Evolutionary conservation across 2,797 vertebrate species (phyloP), one percentile per base, ranked within the genome.

Genomic region (Craterocephalus amniculus): DNA sequence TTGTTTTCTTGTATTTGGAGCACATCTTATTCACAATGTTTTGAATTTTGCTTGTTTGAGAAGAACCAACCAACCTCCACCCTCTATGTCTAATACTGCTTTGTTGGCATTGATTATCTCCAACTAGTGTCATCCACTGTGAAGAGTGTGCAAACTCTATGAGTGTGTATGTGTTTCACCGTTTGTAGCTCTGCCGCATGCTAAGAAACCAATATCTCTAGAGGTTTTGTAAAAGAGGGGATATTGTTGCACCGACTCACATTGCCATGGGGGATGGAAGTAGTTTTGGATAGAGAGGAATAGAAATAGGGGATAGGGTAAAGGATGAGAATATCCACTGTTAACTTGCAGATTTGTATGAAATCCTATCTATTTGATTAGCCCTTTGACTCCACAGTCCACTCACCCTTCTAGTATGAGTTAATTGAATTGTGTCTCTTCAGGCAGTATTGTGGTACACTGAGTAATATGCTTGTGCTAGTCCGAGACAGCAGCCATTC

Each of bases 101-200:
- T 77, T 80, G 74, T 83, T 85, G 75, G 81, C 85, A 92, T 91
- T 87, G 88, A 92, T 90, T 90, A 88, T 89, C 83, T 87, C 79
- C 69, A 67, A 81, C 78, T 83, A 38, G 61, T 66, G 78, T 66
- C 81, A 67, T 84, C 77, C 61, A 54, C 16, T 72, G 71, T 63
- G 75, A 57, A 80, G 72, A 69, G 63, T 63, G 73, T 78, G 60
- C 79, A 68, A 49, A 20, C 38, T 18, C 63, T 65, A 67, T 77
- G 79, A 36, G 70, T 62, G 56, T 71, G 58, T 74, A 68, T 86
- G 70, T 76, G 69, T 80, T 81, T 77, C 70, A 65, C 61, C 32
- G 24, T 86, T 72, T 83, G 64, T 62, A 60, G 79, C 79, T 63
- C 40, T 18, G 16, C 83, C 87, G 80, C 87, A 86, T 90, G 90